A percentile compares a stretch with the other conserved stretches of the same genome.
These are phyloP conservation scores for Microtus ochrogaster DNA, from an alignment of 2,113 vertebrate genomes.

Conservation along the genomic window DNA sequence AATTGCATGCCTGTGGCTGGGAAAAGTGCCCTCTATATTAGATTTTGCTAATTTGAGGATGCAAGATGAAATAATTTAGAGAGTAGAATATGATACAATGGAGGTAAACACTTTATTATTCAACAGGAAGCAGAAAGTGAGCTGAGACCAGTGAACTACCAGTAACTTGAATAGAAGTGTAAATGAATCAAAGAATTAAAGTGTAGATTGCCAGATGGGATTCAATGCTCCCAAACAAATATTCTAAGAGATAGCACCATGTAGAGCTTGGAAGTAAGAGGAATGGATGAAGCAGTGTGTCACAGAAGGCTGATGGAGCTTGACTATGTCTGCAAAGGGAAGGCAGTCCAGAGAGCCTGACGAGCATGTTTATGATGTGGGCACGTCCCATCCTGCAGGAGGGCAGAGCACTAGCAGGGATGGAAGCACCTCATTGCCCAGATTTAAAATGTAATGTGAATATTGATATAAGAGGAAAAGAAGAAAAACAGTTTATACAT, in stretches of 20 bases:
- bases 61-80: not conserved
- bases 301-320: not conserved
- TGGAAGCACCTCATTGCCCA: fast-evolving
- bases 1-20: not conserved
- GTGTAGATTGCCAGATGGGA: not conserved
- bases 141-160: not conserved
- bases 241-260: not conserved
- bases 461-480: not conserved
- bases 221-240: not conserved
- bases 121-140: not conserved
- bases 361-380: not conserved
- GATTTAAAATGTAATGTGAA: not conserved
- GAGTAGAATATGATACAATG: not conserved
- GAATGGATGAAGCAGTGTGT: not conserved
- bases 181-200: not conserved
- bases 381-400: not conserved
- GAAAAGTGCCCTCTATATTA: not conserved
- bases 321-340: not conserved
- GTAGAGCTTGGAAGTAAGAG: not conserved
- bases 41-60: not conserved
- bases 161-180: not conserved
- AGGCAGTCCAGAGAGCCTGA: not conserved
- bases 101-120: not conserved
- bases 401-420: not conserved
- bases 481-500: not conserved